Evolutionary conservation across 2,888 invertebrate genomes (phyloP), one percentile per base, ranked within the genome.

Genomic region (Abrostola triplasia): DNA sequence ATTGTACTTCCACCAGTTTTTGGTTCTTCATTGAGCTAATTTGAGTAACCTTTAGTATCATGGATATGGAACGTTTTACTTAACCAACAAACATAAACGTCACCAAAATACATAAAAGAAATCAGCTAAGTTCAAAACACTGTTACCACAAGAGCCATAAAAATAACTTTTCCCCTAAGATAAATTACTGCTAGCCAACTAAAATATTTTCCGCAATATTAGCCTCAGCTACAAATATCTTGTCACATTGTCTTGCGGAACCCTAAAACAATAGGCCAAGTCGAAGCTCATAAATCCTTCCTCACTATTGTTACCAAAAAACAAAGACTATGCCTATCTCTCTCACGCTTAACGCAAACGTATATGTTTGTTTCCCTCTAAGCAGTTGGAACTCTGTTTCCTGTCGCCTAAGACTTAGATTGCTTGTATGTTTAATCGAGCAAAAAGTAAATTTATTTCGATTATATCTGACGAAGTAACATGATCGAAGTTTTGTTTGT

Each of bases 291-390:
- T 84, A 84, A 84, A 84, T 83, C 75, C 64, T 72, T 58, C 70
- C 67, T 13, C 48, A 70, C 75, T 76, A 83, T 84, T 84, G 84
- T 84, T 80, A 75, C 64, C 69, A 76, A 82, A 82, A 83, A 84
- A 84, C 84, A 84, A 84, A 79, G 77, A 65, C 53, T 59, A 38
- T 54, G 6, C 24, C 59, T 24, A 5, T 59, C 51, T 64, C 69
- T 55, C 50, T 55, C 64, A 44, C 57, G 12, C 69, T 52, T 44
- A 4, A 6, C 0, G 0, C 0, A 12, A 35, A 12, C 6, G 6
- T 49, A 64, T 77, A 55, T 13, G 0, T 40, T 10, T 40, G 11
- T 73, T 61, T 56, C 64, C 48, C 42, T 73, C 67, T 61, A 37
- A n/a, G 53, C 59, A 56, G 59, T 64, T 41, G 49, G 41, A 58